Conservation (phyloP, 2,797 vertebrate genomes). For the Centropyge bicolor region DNA sequence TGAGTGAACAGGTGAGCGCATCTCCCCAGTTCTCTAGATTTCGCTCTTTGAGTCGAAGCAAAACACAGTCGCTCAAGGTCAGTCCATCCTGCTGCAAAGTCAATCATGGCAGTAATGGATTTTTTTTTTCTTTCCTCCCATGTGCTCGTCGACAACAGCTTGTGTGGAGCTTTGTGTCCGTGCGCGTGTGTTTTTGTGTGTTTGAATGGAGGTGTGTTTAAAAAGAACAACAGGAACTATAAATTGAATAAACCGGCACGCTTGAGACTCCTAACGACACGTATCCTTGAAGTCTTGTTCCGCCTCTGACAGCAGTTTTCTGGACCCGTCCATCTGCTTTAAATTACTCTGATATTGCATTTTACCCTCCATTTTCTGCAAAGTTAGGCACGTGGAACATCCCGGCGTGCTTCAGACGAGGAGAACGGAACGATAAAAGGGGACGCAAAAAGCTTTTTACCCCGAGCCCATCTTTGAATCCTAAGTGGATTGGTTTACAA, state of each 20-base stretch:
- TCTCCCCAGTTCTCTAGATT: not conserved
- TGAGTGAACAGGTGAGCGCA: not conserved
- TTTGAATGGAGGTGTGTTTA: slow-evolving; percentile 2
- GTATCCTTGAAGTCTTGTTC: not conserved
- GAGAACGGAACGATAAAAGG: not conserved
- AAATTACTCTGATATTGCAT: not conserved
- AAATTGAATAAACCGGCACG: slow-evolving; percentile 14
- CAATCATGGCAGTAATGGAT: slow-evolving; percentile 35
- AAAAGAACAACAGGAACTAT: slow-evolving; percentile 13
- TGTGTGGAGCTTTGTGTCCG: not conserved
- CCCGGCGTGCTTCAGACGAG: not conserved
- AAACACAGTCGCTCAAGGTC: slow-evolving; percentile 49
- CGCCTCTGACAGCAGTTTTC: not conserved
- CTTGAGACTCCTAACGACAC: not conserved
- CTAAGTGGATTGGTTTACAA: not conserved
- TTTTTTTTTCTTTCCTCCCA: slow-evolving; percentile 16
- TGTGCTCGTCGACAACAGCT: slow-evolving; percentile 3
- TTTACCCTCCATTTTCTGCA: not conserved
- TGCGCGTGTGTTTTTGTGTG: not conserved
- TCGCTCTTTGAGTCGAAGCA: slow-evolving; percentile 24
- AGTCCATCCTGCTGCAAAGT: slow-evolving; percentile 27
- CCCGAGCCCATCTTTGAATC: not conserved
- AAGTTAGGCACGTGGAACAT: not conserved
- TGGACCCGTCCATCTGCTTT: slow-evolving; percentile 1
- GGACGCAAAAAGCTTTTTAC: not conserved